Conservation (phyloP, 2,888 invertebrate species). For the Scrobipalpa costella region DNA sequence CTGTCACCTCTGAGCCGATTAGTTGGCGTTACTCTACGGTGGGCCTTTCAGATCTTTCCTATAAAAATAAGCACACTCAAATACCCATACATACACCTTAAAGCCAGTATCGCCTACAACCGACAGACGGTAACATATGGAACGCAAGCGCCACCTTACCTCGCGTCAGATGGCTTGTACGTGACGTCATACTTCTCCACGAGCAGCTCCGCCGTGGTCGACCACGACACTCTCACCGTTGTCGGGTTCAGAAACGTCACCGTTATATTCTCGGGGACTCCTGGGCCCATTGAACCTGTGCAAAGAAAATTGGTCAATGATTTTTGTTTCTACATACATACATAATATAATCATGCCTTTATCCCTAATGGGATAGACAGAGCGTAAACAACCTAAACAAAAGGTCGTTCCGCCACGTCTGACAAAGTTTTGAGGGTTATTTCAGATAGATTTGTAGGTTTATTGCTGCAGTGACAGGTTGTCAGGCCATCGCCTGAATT, state of each 20-base stretch:
- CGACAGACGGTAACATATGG: slow-evolving; percentile 6
- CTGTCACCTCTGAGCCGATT: too few relatives aligned
- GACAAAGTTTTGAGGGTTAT: too few relatives aligned
- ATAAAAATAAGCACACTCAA: too few relatives aligned
- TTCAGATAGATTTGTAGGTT: too few relatives aligned
- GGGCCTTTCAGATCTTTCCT: too few relatives aligned
- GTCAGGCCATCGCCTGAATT: too few relatives aligned
- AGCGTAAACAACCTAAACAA: too few relatives aligned
- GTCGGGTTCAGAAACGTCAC: slow-evolving; percentile 93
- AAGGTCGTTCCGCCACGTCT: too few relatives aligned
- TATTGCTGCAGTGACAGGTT: too few relatives aligned
- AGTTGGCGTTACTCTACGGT: too few relatives aligned
- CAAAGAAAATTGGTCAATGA: slow-evolving; percentile 11
- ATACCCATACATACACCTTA: background rate
- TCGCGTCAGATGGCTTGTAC: slow-evolving; percentile 94
- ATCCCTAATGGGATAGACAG: too few relatives aligned
- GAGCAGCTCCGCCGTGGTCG: slow-evolving; percentile 88
- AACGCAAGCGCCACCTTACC: slow-evolving; percentile 81
- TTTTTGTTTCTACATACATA: background rate
- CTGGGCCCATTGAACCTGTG: slow-evolving; percentile 88
- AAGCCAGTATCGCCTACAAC: background rate
- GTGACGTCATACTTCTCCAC: slow-evolving; percentile 95
- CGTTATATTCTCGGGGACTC: slow-evolving; percentile 93
- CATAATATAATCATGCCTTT: too few relatives aligned
- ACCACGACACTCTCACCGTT: slow-evolving; percentile 93